Evolutionary conservation across 2,888 invertebrate genomes (phyloP), one percentile per base, ranked within the genome.

Genomic region (Drosophila setosimentum): DNA sequence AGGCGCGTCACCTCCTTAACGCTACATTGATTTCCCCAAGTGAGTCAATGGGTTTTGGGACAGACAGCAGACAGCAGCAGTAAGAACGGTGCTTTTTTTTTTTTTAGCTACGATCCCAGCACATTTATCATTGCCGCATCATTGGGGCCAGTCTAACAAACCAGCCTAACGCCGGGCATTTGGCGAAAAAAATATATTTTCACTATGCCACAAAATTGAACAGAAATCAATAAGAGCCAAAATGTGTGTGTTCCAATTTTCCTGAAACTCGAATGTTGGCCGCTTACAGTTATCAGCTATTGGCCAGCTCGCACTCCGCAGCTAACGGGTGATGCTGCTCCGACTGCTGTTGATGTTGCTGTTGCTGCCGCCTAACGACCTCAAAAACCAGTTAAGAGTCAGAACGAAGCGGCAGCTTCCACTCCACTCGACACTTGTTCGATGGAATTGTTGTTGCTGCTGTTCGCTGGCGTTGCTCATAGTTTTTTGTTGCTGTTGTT

Each of bases 361-460:
- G 63, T 24, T 53, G 64, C 61, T 62, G 66, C 78, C 68, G 80
- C 76, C 73, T 80, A 82, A 76, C 83, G 80, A 82, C 83, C 83
- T 82, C 83, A 82, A 82, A 82, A 80, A 80, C 83, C 83, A 82
- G 83, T 76, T 73, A 42, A 63, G 57, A 73, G 82, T 42, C 67
- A 81, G 82, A 74, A 78, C 60, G 40, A 48, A 48, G 73, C 54
- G 40, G 69, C 70, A 64, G 66, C 77, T 60, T 30, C 73, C 58
- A 51, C 57, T 53, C 55, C 51, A 60, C 29, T 70, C 75, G 61
- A 67, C 75, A 82, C 82, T 82, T 75, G 82, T 81, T 69, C 66
- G 65, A 68, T 73, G 55, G 69, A 73, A 68, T 70, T 33, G 62
- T 49, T 67, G 64, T 50, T 68, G 59, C 40, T 70, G 64, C 42